phyloP scores from a whole-genome alignment of 2,113 vertebrate genomes.

The Perccottus glenii region DNA sequence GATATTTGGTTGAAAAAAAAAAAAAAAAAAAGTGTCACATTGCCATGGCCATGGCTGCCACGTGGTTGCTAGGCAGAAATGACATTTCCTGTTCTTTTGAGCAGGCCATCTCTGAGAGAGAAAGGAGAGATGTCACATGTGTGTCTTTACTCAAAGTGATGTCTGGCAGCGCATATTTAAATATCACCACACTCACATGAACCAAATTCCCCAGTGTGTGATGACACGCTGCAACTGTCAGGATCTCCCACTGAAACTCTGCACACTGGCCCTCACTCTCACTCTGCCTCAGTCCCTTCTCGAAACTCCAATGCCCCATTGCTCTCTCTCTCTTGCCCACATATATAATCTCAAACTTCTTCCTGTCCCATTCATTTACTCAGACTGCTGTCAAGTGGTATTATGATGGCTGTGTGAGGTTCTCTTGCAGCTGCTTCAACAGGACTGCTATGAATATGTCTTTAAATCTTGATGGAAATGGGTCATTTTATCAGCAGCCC shows the following conservation, averaged over 20 bases:
- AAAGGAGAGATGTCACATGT: conserved; percentile 31
- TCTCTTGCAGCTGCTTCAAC: conserved; percentile 32
- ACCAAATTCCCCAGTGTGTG: conserved; percentile 32
- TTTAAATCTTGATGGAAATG: conserved; percentile 42
- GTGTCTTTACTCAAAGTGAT: conserved; percentile 36
- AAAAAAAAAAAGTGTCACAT: conserved; percentile 27
- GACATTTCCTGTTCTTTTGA: conserved; percentile 41
- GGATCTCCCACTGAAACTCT: conserved; percentile 19
- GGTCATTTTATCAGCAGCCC: conserved; percentile 38
- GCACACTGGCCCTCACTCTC: conserved; percentile 20
- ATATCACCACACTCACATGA: conserved; percentile 30
- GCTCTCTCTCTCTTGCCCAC: background rate
- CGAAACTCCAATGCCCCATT: background rate
- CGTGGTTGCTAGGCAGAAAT: conserved; percentile 65
- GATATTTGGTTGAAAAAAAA: conserved; percentile 36
- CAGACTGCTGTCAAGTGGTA: conserved; percentile 17
- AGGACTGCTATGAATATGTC: conserved; percentile 36
- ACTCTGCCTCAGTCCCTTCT: background rate
- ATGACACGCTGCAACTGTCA: conserved; percentile 52
- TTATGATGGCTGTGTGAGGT: conserved; percentile 14
- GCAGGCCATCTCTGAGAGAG: conserved; percentile 19
- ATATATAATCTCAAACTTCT: conserved; percentile 11
- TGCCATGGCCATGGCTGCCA: conserved; percentile 27
- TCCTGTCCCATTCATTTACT: conserved; percentile 8
- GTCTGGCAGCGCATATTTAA: conserved; percentile 59